A percentile compares a stretch with the other conserved stretches of the same genome.
These are phyloP conservation scores for Daktulosphaira vitifoliae DNA, from an alignment of 1,140 invertebrate species.

Conservation along the genomic window DNA sequence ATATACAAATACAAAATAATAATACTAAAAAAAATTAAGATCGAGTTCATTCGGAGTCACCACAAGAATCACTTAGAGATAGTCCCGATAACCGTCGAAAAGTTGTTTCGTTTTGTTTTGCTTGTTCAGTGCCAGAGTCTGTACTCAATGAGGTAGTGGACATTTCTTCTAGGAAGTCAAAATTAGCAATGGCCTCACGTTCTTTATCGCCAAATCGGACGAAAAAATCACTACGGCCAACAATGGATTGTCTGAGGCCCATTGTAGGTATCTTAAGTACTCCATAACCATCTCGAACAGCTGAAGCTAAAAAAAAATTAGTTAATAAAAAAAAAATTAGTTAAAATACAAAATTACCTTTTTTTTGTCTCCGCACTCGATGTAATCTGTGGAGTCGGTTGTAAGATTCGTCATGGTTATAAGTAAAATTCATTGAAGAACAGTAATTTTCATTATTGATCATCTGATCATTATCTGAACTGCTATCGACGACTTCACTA, in stretches of 20 bases:
- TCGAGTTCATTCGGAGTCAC: slow-evolving; percentile 20
- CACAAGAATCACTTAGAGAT: slow-evolving; percentile 23
- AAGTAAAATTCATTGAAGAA: slow-evolving; percentile 5
- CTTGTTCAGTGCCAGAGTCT: slow-evolving; percentile 39
- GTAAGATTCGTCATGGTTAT: slow-evolving; percentile 46
- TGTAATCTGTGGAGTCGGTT: slow-evolving; percentile 61
- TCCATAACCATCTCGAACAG: slow-evolving; percentile 49
- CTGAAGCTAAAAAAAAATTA: slow-evolving; percentile 48
- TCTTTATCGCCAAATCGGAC: slow-evolving; percentile 68
- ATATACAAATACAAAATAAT: too few relatives aligned
- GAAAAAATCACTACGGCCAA: slow-evolving; percentile 64
- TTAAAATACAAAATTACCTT: too few relatives aligned
- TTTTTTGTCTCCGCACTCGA: slow-evolving; percentile 61
- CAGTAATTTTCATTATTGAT: slow-evolving; percentile 30
- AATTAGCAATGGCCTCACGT: slow-evolving; percentile 63
- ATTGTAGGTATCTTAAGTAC: slow-evolving; percentile 47
- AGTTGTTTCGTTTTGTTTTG: neutral
- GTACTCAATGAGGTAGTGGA: slow-evolving; percentile 46
- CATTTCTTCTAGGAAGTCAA: slow-evolving; percentile 67
- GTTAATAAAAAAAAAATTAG: too few relatives aligned
- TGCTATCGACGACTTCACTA: slow-evolving; percentile 59
- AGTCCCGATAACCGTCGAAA: slow-evolving; percentile 14
- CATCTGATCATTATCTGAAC: slow-evolving; percentile 47
- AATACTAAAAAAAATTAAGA: too few relatives aligned
- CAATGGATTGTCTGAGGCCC: slow-evolving; percentile 55